These are phyloP conservation scores for Uloborus plumipes DNA, from an alignment of 2,888 invertebrate genomes.

Conservation along the genomic window DNA sequence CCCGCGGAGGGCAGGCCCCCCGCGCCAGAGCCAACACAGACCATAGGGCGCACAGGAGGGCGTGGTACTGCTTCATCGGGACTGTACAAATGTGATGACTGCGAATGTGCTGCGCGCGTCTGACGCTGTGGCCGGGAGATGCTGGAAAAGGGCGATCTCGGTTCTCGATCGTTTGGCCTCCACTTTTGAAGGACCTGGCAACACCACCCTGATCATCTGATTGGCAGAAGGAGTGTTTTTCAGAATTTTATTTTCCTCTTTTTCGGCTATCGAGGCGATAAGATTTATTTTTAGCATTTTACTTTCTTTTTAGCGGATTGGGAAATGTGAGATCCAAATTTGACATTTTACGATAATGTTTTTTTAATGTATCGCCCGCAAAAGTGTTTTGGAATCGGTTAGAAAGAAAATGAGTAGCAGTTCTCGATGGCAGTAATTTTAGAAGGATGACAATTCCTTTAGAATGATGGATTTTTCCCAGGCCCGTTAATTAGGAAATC, in stretches of 20 bases:
- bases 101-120: conserved; percentile 18
- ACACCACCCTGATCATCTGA: conserved; percentile 19
- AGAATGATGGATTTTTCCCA: too few species aligned
- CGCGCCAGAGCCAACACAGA: not conserved
- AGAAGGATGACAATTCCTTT: too few species aligned
- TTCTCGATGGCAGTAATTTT: too few species aligned
- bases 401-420: too few species aligned
- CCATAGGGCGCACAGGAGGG: not conserved
- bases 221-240: not conserved
- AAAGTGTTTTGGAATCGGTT: too few species aligned
- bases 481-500: too few species aligned
- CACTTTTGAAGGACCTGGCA: conserved; percentile 29
- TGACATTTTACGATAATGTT: too few species aligned
- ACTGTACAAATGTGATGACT: conserved; percentile 1
- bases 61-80: conserved; percentile 23
- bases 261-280: conserved; percentile 8
- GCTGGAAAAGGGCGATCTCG: conserved; percentile 22
- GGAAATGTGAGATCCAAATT: not conserved
- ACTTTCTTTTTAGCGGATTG: not conserved
- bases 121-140: conserved; percentile 15
- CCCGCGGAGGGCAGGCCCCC: conserved; percentile 11
- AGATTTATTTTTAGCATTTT: conserved; percentile 29
- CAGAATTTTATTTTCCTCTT: not conserved
- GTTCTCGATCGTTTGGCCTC: conserved; percentile 5
- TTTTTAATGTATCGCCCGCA: too few species aligned